Base-by-base conservation (phyloP, 2,113 vertebrate species). In the Dicrurus megarhynchus region DNA sequence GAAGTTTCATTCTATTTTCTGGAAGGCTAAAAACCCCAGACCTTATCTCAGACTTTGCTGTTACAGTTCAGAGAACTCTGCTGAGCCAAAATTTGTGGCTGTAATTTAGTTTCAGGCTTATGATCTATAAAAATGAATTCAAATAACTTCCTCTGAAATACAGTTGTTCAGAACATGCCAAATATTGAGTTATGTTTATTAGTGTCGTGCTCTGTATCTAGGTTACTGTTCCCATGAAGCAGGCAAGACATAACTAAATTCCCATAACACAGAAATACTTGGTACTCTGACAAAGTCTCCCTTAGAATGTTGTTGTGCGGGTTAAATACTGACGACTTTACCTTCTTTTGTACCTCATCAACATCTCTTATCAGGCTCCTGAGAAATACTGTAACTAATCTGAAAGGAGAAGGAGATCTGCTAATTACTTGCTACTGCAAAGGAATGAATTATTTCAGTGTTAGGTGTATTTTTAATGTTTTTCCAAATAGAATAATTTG, bases 191-290 rank as follows among this genome's bases (percentile, higher is more conserved):
- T 93, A 47, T 92, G 75, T 94, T 95, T 95, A 86, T 91, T 78
- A 94, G 81, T 77, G 61, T 84, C 5, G 7, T 60, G 35, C 52
- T 91, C 79, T 71, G 89, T 78, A 94, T 92, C 79, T 94, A 89
- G 89, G 87, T 75, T 89, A 95, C 85, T 46, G 78, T 80, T 97
- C 90, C 87, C 77, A 95, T 92, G 84, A 94, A 93, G 93, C 79
- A 81, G n/a, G 55, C 67, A 92, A 92, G 88, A 46, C 30, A 73
- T 94, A 94, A 97, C 80, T 93, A 50, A 87, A 92, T 96, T 95
- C 56, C 52, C 49, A 59, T 57, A 89, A 47, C 37, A 60, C 20
- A 88, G 56, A 89, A 93, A 82, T 96, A 61, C 87, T 96, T 94
- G 46, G 94, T 94, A n/a, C 61, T 80, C 44, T 93, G 86, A 89